phyloP scores from a whole-genome alignment of 2,797 vertebrate genomes.

The Sebastiscus tertius region DNA sequence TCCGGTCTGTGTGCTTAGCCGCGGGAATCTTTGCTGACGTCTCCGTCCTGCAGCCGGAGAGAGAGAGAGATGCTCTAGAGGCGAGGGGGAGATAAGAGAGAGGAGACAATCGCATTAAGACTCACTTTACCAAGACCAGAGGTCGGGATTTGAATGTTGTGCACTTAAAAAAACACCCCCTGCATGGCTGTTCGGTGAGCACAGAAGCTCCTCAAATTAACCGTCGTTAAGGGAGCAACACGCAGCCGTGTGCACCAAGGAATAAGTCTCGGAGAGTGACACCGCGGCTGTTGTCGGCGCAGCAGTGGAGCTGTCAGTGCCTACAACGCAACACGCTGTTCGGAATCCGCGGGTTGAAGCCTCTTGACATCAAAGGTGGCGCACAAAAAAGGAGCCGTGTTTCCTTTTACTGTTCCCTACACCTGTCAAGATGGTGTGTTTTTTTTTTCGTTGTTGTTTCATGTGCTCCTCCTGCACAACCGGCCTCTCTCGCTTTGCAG shows the following conservation, averaged over 20 bases:
- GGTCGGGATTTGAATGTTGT: slow-evolving; percentile 66
- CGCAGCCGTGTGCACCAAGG: slow-evolving; percentile 14
- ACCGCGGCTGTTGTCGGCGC: slow-evolving; percentile 39
- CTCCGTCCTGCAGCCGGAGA: slow-evolving; percentile 39
- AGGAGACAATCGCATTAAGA: slow-evolving; percentile 70
- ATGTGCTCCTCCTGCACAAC: slow-evolving; percentile 23
- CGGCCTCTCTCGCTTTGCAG: slow-evolving; percentile 37
- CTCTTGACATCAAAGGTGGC: slow-evolving; percentile 67
- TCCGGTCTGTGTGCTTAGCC: slow-evolving; percentile 37
- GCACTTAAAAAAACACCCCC: slow-evolving; percentile 48
- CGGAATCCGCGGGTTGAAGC: slow-evolving; percentile 51
- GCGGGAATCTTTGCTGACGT: slow-evolving; percentile 51
- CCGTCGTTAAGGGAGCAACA: slow-evolving; percentile 28
- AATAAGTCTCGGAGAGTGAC: slow-evolving; percentile 40
- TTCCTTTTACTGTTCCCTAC: slow-evolving; percentile 65
- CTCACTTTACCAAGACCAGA: slow-evolving; percentile 61
- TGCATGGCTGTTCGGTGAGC: slow-evolving; percentile 21
- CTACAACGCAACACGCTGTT: slow-evolving; percentile 55
- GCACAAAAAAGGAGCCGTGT: slow-evolving; percentile 54
- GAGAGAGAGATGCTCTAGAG: slow-evolving; percentile 56
- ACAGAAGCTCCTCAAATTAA: slow-evolving; percentile 40
- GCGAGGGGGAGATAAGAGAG: slow-evolving; percentile 58
- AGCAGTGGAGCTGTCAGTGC: slow-evolving; percentile 54
- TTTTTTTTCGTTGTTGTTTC: slow-evolving; percentile 38
- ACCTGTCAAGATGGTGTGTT: slow-evolving; percentile 60